Base-by-base conservation (phyloP, 1,140 invertebrate species). In the Cydia pomonella region DNA sequence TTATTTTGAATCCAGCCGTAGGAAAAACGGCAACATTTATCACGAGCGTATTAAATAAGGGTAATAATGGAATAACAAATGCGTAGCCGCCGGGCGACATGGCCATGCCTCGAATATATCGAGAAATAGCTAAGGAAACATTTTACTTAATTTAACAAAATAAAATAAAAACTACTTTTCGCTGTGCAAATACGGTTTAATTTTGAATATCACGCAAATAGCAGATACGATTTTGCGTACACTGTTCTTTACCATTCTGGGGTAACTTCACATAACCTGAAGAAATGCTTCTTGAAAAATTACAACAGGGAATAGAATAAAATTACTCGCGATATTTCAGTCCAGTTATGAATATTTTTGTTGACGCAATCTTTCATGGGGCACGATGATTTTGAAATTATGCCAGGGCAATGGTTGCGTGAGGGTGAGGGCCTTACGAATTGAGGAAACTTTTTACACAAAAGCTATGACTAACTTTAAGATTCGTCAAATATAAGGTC, bases 1-100 rank as follows among this genome's bases (percentile, higher is more conserved):
- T 62, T 72, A 53, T 77, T 81, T 81, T 84, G 81, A 81, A 79
- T 83, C 78, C 75, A 53, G 66, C 74, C 79, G 76, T 73, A 69
- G 74, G 72, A 75, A 84, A 82, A 76, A 75, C 77, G 75, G 74
- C 44, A 73, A 73, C 82, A 86, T 88, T 86, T 84, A 84, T 88
- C 82, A 87, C 76, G 72, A 76, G 73, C 74, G 79, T 84, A 84
- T 87, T 88, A 86, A 87, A 85, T 88, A 84, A 84, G 80, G 80
- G 82, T 83, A 80, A 85, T 86, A 84, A 84, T 81, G 79, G 80
- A 80, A 80, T 85, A 84, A 85, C 84, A 83, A 84, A 88, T 87
- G 81, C 78, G 80, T 79, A 82, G 78, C 78, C 75, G 77, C 38
- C 77, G 75, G 71, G 75, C 73, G 76, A 79, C 77, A 80, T 75